Conservation (phyloP, 2,113 vertebrate species). For the Turdus rufiventris region DNA sequence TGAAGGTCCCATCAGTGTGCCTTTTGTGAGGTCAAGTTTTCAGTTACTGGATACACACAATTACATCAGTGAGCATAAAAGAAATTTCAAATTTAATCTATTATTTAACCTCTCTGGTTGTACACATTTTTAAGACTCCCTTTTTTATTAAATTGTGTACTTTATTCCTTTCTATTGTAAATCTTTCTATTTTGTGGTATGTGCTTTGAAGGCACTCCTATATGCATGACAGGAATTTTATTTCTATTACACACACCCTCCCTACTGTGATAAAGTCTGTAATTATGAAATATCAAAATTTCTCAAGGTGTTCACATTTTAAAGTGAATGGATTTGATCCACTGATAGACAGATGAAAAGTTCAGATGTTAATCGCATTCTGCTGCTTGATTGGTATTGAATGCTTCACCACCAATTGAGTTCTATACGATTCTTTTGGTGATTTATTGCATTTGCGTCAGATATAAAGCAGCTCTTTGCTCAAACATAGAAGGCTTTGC, state of each 20-base stretch:
- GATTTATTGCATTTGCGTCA: not conserved
- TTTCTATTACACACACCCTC: not conserved
- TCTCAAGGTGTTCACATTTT: not conserved
- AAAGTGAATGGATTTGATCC: not conserved
- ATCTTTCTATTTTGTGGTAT: not conserved
- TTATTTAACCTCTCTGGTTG: not conserved
- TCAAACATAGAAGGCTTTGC: not conserved
- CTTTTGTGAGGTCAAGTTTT: not conserved
- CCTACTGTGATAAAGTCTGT: not conserved
- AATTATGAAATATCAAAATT: not conserved
- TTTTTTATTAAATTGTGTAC: not conserved
- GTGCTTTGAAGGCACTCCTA: not conserved
- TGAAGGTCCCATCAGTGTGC: not conserved
- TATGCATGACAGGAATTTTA: not conserved
- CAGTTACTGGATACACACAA: not conserved
- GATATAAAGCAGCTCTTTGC: not conserved
- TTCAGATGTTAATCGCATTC: not conserved
- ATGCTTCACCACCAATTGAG: not conserved
- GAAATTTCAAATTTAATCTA: not conserved
- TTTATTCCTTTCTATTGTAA: not conserved
- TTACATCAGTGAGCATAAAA: not conserved
- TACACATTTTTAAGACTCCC: not conserved
- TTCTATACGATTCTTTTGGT: not conserved
- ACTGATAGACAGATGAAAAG: not conserved
- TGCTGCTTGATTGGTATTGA: not conserved